phyloP scores from a whole-genome alignment of 2,888 invertebrate genomes.

The Cryptus armator region DNA sequence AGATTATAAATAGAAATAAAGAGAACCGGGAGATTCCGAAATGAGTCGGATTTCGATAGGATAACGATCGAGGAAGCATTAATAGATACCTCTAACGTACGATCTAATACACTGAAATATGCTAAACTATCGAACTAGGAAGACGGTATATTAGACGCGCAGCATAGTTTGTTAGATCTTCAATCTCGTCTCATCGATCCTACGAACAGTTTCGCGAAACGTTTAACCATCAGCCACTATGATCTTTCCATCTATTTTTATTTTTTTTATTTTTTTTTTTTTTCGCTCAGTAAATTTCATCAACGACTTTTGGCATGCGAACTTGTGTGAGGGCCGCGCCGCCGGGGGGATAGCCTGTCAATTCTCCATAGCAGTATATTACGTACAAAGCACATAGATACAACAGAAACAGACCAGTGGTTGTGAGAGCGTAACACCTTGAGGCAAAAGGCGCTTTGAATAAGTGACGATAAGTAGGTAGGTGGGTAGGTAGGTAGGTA shows the following conservation, averaged over 20 bases:
- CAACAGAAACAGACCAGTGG: conserved; percentile 9
- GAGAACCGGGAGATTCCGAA: no score
- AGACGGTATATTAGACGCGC: conserved; percentile 18
- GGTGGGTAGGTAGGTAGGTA: conserved; percentile 84
- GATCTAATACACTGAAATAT: conserved; percentile 13
- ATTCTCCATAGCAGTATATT: not conserved
- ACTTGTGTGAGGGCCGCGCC: not conserved
- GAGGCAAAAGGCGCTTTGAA: conserved; percentile 75
- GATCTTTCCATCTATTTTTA: not conserved
- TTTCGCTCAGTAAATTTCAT: not conserved
- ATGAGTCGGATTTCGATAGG: not conserved
- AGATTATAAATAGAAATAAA: no score
- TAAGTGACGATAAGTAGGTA: conserved; percentile 84
- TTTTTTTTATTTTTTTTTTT: not conserved
- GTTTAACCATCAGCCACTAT: not conserved
- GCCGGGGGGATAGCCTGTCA: not conserved
- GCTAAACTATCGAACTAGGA: conserved; percentile 29
- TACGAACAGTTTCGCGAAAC: conserved; percentile 4
- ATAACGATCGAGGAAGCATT: not conserved
- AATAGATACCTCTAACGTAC: not conserved
- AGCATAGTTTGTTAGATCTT: conserved; percentile 26
- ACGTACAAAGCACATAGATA: not conserved
- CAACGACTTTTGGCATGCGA: not conserved
- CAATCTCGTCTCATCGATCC: conserved; percentile 32
- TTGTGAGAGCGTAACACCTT: conserved; percentile 67